A percentile compares a stretch with the other conserved stretches of the same genome.
Evolutionary conservation across 53 echinoderm and acorn worm genomes (phyloP).

Genomic region (Luidia sarsii): DNA sequence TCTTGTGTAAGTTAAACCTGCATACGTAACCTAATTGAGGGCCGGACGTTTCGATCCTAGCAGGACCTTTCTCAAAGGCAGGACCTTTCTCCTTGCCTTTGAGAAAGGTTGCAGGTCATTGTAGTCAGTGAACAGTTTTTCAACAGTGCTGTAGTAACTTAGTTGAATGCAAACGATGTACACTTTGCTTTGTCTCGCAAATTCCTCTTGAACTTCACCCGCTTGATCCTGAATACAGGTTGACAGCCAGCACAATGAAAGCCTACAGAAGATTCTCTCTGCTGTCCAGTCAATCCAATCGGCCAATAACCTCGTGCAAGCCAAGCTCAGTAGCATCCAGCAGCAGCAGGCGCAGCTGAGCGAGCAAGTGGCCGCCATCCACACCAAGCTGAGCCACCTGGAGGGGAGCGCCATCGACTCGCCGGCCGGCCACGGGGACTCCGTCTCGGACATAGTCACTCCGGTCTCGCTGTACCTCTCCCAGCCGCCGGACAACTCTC

Average conservation of each 20-base stretch:
- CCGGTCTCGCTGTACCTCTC: constrained; percentile 18
- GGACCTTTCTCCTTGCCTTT: too few species aligned
- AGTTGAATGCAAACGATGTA: too few species aligned
- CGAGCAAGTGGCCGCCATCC: constrained; percentile 22
- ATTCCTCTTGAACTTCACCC: too few species aligned
- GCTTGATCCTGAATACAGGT: background rate
- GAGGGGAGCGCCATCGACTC: background rate
- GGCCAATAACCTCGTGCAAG: background rate
- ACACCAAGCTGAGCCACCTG: constrained; percentile 6
- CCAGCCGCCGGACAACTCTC: background rate
- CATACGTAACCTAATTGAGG: too few species aligned
- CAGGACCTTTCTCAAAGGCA: too few species aligned
- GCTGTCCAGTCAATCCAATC: constrained; percentile 20
- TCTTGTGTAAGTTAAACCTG: too few species aligned
- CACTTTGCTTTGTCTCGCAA: too few species aligned
- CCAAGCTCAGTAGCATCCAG: background rate
- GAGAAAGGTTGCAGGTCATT: too few species aligned
- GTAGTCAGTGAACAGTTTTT: too few species aligned
- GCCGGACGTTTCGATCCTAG: too few species aligned
- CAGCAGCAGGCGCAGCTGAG: constrained; percentile 37
- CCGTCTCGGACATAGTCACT: background rate
- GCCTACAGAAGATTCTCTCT: constrained; percentile 33
- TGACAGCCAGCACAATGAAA: background rate
- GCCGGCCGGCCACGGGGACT: background rate
- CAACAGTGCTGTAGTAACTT: too few species aligned